Base-by-base conservation (phyloP, 2,888 invertebrate species). In the Phasia obesa region DNA sequence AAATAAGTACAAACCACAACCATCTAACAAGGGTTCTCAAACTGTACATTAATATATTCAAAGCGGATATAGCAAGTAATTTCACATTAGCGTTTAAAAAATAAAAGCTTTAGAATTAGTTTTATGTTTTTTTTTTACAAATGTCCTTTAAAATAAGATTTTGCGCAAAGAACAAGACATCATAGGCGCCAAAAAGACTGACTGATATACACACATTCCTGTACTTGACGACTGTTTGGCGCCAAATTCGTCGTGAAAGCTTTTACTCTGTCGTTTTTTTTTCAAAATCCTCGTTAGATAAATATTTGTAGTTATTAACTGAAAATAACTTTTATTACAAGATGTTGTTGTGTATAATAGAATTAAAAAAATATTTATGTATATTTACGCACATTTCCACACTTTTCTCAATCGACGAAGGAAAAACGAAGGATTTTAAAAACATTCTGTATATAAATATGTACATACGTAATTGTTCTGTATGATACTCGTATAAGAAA, bases 201-300 rank as follows among this genome's bases (percentile, higher is more conserved):
- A 49, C 38, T 71, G 60, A 44, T 79, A 76, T 62, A 83, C 71
- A 83, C 65, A 79, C 75, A 31, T n/a, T n/a, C n/a, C n/a, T 17
- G 13, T 49, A 64, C 15, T 47, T 59, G 71, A 76, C 83, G 83
- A 71, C 83, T 15, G 44, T 57, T 75, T 76, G 83, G 79, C 83
- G 83, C 83, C 83, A 83, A 55, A 25, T 64, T 44, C 70, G 70
- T 57, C n/a, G 42, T 62, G 60, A 53, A 69, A 79, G 73, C 67
- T 75, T 77, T 71, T 64, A 19, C 35, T 25, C 59, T 76, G 65
- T 49, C 17, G 25, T 21, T 15, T 17, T 21, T 35, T n/a, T 17
- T 9, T 17, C 21, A 47, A 74, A 73, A 55, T 76, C 38, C 53
- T 2, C 13, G 15, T n/a, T n/a, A 4, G 11, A n/a, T 2, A 13